Evolutionary conservation across 2,797 vertebrate species (phyloP).

Genomic region (Clarias fuscus): DNA sequence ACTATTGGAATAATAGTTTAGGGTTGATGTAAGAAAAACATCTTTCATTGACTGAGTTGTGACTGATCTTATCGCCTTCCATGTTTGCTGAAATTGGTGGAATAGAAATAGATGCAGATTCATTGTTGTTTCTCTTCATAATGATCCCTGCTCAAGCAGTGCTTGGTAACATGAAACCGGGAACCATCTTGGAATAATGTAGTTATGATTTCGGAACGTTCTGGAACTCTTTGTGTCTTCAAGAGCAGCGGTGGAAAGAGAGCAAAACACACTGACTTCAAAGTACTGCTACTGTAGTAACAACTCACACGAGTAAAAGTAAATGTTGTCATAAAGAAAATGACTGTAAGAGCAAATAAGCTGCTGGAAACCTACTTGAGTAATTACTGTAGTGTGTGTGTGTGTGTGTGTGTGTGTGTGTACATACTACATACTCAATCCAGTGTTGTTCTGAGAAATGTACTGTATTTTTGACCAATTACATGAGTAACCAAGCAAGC

Average conservation of each 20-base stretch:
- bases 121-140: neutral
- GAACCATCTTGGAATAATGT: neutral
- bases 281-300: neutral
- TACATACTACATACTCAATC: neutral
- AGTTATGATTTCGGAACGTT: neutral
- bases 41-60: conserved; percentile 3
- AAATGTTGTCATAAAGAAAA: neutral
- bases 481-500: neutral
- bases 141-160: neutral
- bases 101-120: neutral
- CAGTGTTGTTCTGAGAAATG: neutral
- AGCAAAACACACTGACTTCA: neutral
- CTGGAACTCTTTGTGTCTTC: neutral
- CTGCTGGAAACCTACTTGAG: neutral
- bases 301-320: neutral
- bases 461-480: neutral
- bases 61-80: neutral
- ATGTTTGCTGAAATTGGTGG: neutral
- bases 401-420: no score
- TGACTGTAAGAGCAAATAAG: neutral
- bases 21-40: neutral
- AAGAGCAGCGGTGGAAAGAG: neutral
- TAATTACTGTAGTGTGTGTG: neutral
- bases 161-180: neutral
- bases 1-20: neutral